Evolutionary conservation across 1,140 invertebrate genomes (phyloP).

Genomic region (Caerostris darwini): DNA sequence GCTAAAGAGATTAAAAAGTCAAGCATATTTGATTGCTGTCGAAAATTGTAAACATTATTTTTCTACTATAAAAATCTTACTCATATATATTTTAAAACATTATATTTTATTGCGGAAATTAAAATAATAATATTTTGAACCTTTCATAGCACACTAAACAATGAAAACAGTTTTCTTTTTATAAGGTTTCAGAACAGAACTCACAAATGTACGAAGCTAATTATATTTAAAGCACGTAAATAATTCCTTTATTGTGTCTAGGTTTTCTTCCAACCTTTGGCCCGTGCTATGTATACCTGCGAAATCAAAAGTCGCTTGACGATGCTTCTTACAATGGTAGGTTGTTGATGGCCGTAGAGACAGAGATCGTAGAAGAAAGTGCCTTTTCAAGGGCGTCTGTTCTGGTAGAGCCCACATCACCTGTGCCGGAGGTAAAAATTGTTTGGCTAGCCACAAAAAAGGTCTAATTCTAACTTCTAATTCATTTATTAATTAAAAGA

Average conservation of each 20-base stretch:
- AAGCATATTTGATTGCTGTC: too few species aligned
- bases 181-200: not conserved
- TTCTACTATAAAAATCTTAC: too few species aligned
- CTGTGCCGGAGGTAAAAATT: not conserved
- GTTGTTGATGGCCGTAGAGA: slow-evolving; percentile 48
- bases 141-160: too few species aligned
- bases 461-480: too few species aligned
- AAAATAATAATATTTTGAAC: too few species aligned
- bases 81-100: too few species aligned
- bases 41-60: too few species aligned
- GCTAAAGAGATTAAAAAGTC: too few species aligned
- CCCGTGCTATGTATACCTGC: slow-evolving; percentile 91
- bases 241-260: not conserved
- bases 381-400: not conserved
- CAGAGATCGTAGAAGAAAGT: slow-evolving; percentile 31
- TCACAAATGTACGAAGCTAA: not conserved
- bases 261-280: slow-evolving; percentile 94
- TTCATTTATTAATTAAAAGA: too few species aligned
- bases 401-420: not conserved
- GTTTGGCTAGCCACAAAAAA: too few species aligned
- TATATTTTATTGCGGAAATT: too few species aligned
- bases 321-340: slow-evolving; percentile 88
- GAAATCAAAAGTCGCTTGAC: slow-evolving; percentile 83
- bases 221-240: too few species aligned
- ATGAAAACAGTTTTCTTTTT: not conserved